Base-by-base conservation (phyloP, 1,140 invertebrate genomes). In the Calephelis virginiensis region DNA sequence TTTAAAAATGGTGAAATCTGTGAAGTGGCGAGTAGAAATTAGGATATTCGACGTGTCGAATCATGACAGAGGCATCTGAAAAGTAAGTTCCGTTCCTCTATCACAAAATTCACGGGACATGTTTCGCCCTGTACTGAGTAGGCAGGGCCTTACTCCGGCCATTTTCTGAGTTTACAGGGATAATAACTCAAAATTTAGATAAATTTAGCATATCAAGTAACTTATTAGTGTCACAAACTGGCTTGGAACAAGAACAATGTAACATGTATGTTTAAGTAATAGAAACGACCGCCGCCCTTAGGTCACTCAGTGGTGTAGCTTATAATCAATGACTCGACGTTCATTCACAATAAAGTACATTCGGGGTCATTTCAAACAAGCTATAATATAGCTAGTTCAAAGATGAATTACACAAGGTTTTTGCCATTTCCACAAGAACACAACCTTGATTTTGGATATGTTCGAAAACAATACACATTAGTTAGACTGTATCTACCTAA, bases 41-140 rank as follows among this genome's bases (percentile, higher is more conserved):
- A 94, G 93, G 91, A 93, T 92, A 93, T 94, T 94, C 92, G 91
- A 92, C 91, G 93, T 93, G 87, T 94, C 93, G 91, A 94, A 94
- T 92, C 94, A 95, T 95, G 94, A 94, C 93, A 93, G 94, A 94
- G 92, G 92, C 93, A 93, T 94, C 93, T 95, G 94, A 95, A 92
- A 94, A 94, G 94, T 95, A 92, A 94, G 94, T 93, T 63, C 63
- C 65, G 73, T 70, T 71, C 68, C 48, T 73, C 60, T 75, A 74
- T 78, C 76, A 82, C 76, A 85, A 56, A 72, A 78, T 86, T 77
- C 76, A 74, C 71, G 73, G 68, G 69, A 76, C 66, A 64, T 78
- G 77, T 78, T 85, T 85, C 82, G 87, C 81, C 85, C 83, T 85
- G 74, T 72, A 70, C 75, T 70, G 73, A 72, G 69, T 82, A 90